Percentiles rank a stretch among this genome's conserved stretches.
Conservation (phyloP, 2,797 vertebrate genomes). For the Cirrhinus molitorella region DNA sequence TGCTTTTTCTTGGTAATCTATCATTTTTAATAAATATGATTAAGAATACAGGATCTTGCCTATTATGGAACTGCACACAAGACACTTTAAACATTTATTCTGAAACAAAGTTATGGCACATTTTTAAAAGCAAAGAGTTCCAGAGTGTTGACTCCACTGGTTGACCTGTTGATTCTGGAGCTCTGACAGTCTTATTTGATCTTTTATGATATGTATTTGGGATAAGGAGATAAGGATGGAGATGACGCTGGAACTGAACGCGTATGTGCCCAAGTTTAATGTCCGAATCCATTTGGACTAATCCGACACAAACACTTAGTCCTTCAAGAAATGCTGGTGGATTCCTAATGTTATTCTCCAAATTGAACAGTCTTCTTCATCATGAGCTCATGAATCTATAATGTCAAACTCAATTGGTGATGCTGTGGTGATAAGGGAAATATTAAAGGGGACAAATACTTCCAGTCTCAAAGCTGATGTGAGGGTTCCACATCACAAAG, state of each 20-base stretch:
- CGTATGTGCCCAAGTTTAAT: not conserved
- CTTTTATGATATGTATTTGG: constrained; percentile 3
- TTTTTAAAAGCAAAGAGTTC: constrained; percentile 25
- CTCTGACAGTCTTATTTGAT: not conserved
- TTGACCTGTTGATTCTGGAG: not conserved
- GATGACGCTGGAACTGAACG: not conserved
- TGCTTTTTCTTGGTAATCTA: constrained; percentile 23
- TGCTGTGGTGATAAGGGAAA: not conserved
- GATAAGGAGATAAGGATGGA: not conserved
- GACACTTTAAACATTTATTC: constrained; percentile 49
- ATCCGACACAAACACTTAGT: constrained; percentile 4
- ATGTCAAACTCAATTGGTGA: not conserved
- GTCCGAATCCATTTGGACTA: not conserved
- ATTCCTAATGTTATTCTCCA: not conserved
- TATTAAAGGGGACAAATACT: not conserved
- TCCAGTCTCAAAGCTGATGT: constrained; percentile 30
- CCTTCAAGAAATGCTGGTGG: constrained; percentile 22
- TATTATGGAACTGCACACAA: constrained; percentile 35
- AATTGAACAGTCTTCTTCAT: constrained; percentile 8
- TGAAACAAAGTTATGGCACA: constrained; percentile 47
- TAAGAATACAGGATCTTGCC: constrained; percentile 21
- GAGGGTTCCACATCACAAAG: not conserved
- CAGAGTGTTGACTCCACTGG: constrained; percentile 4
- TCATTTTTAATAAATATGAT: constrained; percentile 29
- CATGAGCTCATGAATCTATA: not conserved